A percentile compares a stretch with the other conserved stretches of the same genome.
Evolutionary conservation across 2,888 invertebrate species (phyloP).

Genomic region (Macaria notata): DNA sequence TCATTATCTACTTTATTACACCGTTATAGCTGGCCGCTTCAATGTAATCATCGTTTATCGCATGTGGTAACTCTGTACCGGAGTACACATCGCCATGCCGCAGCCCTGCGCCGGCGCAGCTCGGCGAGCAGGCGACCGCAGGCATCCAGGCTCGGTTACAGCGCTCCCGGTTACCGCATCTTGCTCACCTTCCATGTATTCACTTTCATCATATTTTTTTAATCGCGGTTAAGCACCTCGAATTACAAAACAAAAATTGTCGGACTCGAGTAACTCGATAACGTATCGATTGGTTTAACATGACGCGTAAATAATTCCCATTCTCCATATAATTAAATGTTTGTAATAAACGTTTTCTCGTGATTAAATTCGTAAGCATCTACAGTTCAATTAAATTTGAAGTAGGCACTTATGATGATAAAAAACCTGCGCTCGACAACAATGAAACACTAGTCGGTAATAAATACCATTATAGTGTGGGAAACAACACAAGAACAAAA

Average conservation of each 20-base stretch:
- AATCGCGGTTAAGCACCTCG: conserved; percentile 37
- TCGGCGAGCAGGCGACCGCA: conserved; percentile 51
- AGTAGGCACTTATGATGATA: background rate
- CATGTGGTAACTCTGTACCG: too few species aligned
- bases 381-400: background rate
- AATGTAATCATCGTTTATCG: too few species aligned
- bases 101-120: too few species aligned
- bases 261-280: conserved; percentile 28
- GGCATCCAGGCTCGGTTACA: conserved; percentile 55
- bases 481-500: conserved; percentile 64
- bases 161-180: conserved; percentile 56
- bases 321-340: background rate
- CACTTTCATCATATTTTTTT: conserved; percentile 60
- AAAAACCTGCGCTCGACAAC: conserved; percentile 18
- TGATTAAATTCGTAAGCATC: too few species aligned
- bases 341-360: too few species aligned
- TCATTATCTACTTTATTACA: too few species aligned
- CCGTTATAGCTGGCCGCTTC: too few species aligned
- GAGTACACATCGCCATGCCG: too few species aligned
- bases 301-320: conserved; percentile 5
- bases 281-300: conserved; percentile 21
- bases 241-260: conserved; percentile 44
- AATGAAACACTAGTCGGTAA: conserved; percentile 39
- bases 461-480: conserved; percentile 52
- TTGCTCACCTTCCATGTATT: conserved; percentile 59